Evolutionary conservation across 1,140 invertebrate species (phyloP).

Genomic region (Amyelois transitella): DNA sequence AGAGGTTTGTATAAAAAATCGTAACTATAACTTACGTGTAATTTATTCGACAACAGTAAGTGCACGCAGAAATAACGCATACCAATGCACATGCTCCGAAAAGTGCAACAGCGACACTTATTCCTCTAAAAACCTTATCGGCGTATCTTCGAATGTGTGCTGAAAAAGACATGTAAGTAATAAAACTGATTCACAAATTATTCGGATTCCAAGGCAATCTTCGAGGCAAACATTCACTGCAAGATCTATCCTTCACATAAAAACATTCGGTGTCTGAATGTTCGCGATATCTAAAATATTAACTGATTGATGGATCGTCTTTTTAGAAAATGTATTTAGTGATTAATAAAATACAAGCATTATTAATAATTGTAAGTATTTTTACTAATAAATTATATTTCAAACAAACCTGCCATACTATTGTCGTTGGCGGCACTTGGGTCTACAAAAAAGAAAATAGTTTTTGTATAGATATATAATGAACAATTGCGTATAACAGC

Average conservation of each 20-base stretch:
- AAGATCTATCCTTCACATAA: too few species aligned
- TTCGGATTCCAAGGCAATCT: too few species aligned
- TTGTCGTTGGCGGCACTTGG: background rate
- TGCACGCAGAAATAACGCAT: background rate
- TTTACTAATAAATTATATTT: too few species aligned
- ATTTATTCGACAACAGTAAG: background rate
- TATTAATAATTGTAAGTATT: too few species aligned
- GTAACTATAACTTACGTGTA: background rate
- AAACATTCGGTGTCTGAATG: too few species aligned
- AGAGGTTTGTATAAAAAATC: background rate
- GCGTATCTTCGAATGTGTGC: background rate
- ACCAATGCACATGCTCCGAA: background rate
- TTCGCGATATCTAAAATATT: too few species aligned
- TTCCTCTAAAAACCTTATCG: constrained; percentile 3
- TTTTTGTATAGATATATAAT: background rate
- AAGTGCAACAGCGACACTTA: background rate
- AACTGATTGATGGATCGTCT: too few species aligned
- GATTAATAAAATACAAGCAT: too few species aligned
- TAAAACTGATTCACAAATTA: too few species aligned
- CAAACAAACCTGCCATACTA: background rate
- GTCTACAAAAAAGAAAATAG: background rate
- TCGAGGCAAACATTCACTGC: too few species aligned
- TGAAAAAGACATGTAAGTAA: background rate
- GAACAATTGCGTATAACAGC: too few species aligned
- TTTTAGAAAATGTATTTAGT: too few species aligned